Percentiles rank a stretch among this genome's conserved stretches.
These are phyloP conservation scores for Tragelaphus eurycerus DNA, from an alignment of 2,797 vertebrate species.

Conservation along the genomic window DNA sequence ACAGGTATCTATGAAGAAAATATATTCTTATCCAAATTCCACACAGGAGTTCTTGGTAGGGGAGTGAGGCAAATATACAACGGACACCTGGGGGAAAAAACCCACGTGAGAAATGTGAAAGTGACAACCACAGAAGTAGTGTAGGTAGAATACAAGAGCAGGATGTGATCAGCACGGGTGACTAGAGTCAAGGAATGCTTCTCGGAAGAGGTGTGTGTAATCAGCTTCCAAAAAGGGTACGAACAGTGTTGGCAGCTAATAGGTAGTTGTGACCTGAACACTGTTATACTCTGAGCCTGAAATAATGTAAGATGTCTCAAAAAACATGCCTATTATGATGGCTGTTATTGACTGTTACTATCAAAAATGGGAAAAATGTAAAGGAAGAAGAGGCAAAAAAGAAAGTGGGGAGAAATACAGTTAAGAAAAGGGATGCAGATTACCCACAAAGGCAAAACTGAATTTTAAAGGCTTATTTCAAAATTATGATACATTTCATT, in stretches of 20 bases:
- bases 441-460: not conserved
- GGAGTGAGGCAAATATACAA: not conserved
- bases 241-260: not conserved
- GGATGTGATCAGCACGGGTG: not conserved
- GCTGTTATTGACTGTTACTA: not conserved
- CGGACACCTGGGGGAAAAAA: not conserved
- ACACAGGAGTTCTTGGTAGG: not conserved
- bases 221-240: not conserved
- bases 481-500: not conserved
- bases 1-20: not conserved
- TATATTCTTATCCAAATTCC: not conserved
- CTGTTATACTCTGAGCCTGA: not conserved
- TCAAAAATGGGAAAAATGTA: not conserved
- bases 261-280: not conserved
- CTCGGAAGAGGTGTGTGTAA: not conserved
- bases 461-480: not conserved
- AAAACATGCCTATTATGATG: accelerated
- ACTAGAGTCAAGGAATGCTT: not conserved
- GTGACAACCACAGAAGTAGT: not conserved
- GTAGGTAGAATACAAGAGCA: not conserved
- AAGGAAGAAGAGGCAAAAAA: not conserved
- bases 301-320: not conserved
- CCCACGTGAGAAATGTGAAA: not conserved
- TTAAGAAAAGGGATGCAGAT: not conserved
- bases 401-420: not conserved